phyloP scores from a whole-genome alignment of 2,113 vertebrate species.

The Motacilla alba region DNA sequence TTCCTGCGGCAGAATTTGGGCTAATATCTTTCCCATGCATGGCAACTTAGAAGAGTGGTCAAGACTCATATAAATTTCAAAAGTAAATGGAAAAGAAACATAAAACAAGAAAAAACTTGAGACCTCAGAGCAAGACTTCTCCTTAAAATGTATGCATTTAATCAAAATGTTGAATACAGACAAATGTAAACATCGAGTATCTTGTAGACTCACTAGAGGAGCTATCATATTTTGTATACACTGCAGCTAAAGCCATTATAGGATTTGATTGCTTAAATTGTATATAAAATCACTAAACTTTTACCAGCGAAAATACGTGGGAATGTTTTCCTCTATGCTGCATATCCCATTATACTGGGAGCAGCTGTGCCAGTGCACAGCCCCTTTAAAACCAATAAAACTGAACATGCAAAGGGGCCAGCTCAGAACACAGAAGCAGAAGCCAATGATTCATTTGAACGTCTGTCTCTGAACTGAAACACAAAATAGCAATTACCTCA shows the following conservation, averaged over 20 bases:
- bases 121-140: not conserved
- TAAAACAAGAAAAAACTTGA: not conserved
- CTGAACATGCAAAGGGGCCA: not conserved
- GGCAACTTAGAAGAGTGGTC: not conserved
- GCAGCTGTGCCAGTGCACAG: not conserved
- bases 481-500: conserved; percentile 50
- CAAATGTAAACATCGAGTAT: not conserved
- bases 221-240: not conserved
- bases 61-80: not conserved
- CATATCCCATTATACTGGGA: not conserved
- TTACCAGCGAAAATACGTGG: not conserved
- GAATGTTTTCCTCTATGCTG: not conserved
- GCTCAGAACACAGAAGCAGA: not conserved
- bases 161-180: not conserved
- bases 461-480: conserved; percentile 30
- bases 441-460: conserved; percentile 1
- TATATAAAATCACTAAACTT: not conserved
- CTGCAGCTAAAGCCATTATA: not conserved
- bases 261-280: not conserved
- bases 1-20: not conserved
- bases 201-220: not conserved
- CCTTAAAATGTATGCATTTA: not conserved
- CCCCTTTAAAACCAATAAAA: conserved; percentile 14
- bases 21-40: not conserved
- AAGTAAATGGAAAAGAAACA: not conserved